Evolutionary conservation across 1,140 invertebrate genomes (phyloP).

Genomic region (Cataglyphis hispanica): DNA sequence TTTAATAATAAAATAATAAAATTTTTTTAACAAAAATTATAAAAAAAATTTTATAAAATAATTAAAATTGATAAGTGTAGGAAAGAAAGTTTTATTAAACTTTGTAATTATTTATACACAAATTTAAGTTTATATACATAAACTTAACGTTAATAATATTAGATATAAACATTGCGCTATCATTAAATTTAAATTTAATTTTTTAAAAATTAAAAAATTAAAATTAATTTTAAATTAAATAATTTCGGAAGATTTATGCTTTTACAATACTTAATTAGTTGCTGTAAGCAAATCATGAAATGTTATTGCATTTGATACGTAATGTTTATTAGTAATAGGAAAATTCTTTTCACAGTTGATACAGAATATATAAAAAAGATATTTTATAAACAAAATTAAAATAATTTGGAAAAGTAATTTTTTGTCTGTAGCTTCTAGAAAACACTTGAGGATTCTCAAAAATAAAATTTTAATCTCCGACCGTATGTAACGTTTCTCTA

Average conservation of each 20-base stretch:
- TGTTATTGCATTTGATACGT: background rate
- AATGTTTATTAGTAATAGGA: background rate
- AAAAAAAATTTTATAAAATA: background rate
- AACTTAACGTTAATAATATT: background rate
- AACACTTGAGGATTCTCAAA: conserved; percentile 32
- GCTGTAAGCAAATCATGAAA: background rate
- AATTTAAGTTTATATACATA: background rate
- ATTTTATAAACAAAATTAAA: background rate
- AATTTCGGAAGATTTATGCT: background rate
- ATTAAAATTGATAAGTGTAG: background rate
- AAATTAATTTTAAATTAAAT: conserved; percentile 13
- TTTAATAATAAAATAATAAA: background rate
- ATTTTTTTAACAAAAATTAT: background rate
- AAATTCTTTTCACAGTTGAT: conserved; percentile 35
- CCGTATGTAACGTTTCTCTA: conserved; percentile 29
- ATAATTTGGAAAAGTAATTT: conserved; percentile 24
- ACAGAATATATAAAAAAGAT: conserved; percentile 22
- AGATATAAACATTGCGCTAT: background rate
- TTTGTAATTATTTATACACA: background rate
- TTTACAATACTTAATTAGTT: conserved; percentile 2
- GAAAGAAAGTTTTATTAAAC: background rate
- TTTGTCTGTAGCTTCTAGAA: background rate
- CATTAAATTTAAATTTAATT: no score
- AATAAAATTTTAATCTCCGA: conserved; percentile 59
- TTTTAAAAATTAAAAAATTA: background rate